These are phyloP conservation scores for Conus ventricosus DNA, from an alignment of 1,140 invertebrate genomes.

Conservation along the genomic window DNA sequence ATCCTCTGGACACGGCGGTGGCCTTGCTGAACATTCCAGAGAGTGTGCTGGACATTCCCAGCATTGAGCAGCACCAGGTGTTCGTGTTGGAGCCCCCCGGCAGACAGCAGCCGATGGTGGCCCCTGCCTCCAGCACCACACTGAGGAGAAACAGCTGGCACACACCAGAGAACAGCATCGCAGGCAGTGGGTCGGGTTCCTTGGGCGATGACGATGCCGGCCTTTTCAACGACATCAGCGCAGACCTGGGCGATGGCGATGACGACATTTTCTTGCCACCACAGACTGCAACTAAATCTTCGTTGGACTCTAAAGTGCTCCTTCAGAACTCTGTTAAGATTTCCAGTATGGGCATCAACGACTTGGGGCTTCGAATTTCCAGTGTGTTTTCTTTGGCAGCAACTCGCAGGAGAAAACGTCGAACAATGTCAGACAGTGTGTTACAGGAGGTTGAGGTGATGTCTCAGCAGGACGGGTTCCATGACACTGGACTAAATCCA, in stretches of 20 bases:
- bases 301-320: neutral
- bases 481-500: neutral
- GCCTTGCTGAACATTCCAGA: slow-evolving; percentile 14
- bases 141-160: slow-evolving; percentile 26
- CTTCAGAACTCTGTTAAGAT: neutral
- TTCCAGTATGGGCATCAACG: neutral
- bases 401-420: neutral
- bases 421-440: slow-evolving; percentile 30
- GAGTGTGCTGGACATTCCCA: neutral
- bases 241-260: slow-evolving; percentile 9
- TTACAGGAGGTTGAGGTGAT: slow-evolving; percentile 13
- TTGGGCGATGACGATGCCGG: slow-evolving; percentile 2
- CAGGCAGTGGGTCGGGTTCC: slow-evolving; percentile 18
- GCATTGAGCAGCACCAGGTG: slow-evolving; percentile 27
- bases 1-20: neutral
- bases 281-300: neutral
- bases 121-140: neutral
- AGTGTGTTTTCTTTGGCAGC: slow-evolving; percentile 28
- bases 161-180: slow-evolving; percentile 26
- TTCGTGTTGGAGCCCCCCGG: slow-evolving; percentile 17
- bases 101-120: neutral
- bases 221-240: slow-evolving; percentile 18
- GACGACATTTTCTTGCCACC: slow-evolving; percentile 19
- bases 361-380: slow-evolving; percentile 14
- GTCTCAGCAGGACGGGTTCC: neutral